These are phyloP conservation scores for Pocota personata DNA, from an alignment of 2,888 invertebrate genomes.

Conservation along the genomic window DNA sequence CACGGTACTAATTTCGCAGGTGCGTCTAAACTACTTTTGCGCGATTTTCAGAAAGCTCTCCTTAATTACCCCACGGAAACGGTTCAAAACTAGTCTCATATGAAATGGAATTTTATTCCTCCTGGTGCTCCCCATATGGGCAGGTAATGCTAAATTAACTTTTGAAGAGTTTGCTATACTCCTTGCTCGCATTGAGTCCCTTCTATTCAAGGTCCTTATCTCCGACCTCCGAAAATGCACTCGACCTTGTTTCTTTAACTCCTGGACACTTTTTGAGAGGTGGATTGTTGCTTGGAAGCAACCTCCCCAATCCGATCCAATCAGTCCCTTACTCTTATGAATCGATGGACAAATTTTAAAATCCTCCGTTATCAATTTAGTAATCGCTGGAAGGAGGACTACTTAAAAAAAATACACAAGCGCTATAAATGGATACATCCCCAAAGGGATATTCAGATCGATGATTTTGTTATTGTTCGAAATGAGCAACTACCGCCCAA, in stretches of 20 bases:
- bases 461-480: conserved; percentile 39
- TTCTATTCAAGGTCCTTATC: not conserved
- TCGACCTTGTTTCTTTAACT: not conserved
- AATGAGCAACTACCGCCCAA: conserved; percentile 16
- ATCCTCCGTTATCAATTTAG: conserved; percentile 8
- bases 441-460: conserved; percentile 15
- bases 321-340: not conserved
- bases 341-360: conserved; percentile 13
- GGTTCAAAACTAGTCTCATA: not conserved
- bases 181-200: not conserved
- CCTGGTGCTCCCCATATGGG: not conserved
- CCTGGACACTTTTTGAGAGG: conserved; percentile 8
- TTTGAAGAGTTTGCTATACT: no score
- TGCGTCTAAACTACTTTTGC: not conserved
- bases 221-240: not conserved
- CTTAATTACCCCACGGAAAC: not conserved
- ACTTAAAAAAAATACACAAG: conserved; percentile 49
- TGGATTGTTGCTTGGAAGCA: not conserved
- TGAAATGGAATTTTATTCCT: not conserved
- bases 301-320: not conserved
- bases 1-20: not conserved
- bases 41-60: not conserved
- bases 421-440: conserved; percentile 55
- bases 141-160: no score
- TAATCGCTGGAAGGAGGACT: conserved; percentile 11